Percentiles rank a stretch among this genome's conserved stretches.
phyloP scores from a whole-genome alignment of 1,140 invertebrate species.

The Asobara japonica region DNA sequence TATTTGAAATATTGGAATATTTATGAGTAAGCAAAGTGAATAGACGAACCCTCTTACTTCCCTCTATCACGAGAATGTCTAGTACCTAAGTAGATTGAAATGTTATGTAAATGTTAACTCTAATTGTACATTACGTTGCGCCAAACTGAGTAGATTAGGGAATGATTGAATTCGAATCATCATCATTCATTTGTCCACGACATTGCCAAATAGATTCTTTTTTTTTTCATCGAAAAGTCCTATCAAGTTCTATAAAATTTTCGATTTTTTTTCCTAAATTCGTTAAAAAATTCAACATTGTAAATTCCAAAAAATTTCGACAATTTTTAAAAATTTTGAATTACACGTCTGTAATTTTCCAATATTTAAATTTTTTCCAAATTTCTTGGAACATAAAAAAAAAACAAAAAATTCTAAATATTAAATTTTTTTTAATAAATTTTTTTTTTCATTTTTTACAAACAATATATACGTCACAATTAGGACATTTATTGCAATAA shows the following conservation, averaged over 20 bases:
- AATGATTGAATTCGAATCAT: too few species aligned
- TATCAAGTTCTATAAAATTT: too few species aligned
- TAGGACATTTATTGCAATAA: not conserved
- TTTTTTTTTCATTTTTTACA: too few species aligned
- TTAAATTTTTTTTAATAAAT: too few species aligned
- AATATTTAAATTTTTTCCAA: too few species aligned
- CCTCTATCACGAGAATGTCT: not conserved
- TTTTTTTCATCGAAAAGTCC: too few species aligned
- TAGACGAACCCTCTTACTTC: not conserved
- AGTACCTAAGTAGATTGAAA: slow-evolving; percentile 28
- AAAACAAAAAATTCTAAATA: too few species aligned
- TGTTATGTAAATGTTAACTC: slow-evolving; percentile 29
- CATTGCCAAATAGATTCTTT: slow-evolving; percentile 15
- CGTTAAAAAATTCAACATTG: not conserved
- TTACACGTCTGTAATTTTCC: too few species aligned
- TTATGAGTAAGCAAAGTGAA: not conserved
- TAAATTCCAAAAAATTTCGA: too few species aligned
- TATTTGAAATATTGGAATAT: not conserved
- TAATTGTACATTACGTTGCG: slow-evolving; percentile 15
- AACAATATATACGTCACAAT: too few species aligned
- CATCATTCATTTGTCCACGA: slow-evolving; percentile 7
- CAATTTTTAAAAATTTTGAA: too few species aligned
- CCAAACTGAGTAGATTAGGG: slow-evolving; percentile 18
- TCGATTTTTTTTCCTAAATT: not conserved
- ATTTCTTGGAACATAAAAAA: too few species aligned